A percentile compares a stretch with the other conserved stretches of the same genome.
Conservation (phyloP, 2,888 invertebrate genomes). For the Metopia argyrocephala region DNA sequence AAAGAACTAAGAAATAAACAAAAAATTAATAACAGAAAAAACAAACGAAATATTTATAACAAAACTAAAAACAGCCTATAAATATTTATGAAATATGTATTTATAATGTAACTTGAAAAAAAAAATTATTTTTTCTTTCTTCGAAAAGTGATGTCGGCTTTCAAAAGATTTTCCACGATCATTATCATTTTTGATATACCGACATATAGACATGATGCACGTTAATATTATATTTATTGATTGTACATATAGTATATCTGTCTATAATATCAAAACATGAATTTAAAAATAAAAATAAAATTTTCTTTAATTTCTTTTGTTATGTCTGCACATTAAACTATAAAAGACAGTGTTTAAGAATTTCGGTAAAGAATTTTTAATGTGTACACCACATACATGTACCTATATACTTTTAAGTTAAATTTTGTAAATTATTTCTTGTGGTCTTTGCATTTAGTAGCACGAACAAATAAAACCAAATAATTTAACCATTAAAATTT, state of each 20-base stretch:
- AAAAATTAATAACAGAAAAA: slow-evolving; percentile 45
- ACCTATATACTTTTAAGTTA: too few relatives aligned
- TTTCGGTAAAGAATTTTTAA: too few relatives aligned
- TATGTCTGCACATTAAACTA: background rate
- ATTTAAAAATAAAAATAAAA: slow-evolving; percentile 29
- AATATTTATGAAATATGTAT: slow-evolving; percentile 36
- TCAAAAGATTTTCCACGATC: slow-evolving; percentile 55
- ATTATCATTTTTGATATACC: slow-evolving; percentile 54
- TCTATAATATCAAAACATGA: slow-evolving; percentile 54
- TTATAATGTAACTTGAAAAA: background rate
- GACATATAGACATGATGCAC: slow-evolving; percentile 38
- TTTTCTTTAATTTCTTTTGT: too few relatives aligned
- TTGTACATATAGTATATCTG: slow-evolving; percentile 10
- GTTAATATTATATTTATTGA: slow-evolving; percentile 36
- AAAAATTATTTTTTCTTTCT: slow-evolving; percentile 46
- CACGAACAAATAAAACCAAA: too few relatives aligned
- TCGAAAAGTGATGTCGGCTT: slow-evolving; percentile 56
- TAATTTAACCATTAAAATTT: too few relatives aligned
- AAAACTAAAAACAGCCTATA: background rate
- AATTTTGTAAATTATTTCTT: too few relatives aligned
- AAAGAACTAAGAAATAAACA: too few relatives aligned
- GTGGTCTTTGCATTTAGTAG: too few relatives aligned
- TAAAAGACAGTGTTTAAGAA: too few relatives aligned
- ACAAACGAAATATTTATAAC: slow-evolving; percentile 26
- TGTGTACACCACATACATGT: too few relatives aligned